phyloP scores from a whole-genome alignment of 2,113 vertebrate genomes.

The Pyxicephalus adspersus region DNA sequence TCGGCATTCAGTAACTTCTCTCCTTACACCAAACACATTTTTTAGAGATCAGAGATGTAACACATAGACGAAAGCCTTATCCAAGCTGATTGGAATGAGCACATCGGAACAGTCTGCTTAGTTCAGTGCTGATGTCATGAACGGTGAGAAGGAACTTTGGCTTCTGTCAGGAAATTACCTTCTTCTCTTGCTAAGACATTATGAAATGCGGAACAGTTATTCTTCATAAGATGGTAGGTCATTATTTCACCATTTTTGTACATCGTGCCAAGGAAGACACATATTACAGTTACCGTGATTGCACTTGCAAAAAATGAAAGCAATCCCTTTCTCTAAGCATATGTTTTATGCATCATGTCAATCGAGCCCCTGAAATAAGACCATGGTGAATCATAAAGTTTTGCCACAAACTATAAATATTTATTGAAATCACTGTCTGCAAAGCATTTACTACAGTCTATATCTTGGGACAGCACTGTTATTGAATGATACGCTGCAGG shows the following conservation, averaged over 20 bases:
- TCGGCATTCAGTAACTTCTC: not conserved
- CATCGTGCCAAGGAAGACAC: constrained; percentile 22
- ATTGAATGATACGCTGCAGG: constrained; percentile 70
- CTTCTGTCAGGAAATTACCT: constrained; percentile 42
- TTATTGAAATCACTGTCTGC: constrained; percentile 68
- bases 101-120: constrained; percentile 32
- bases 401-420: constrained; percentile 75
- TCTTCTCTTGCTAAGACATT: constrained; percentile 54
- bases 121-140: constrained; percentile 31
- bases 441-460: constrained; percentile 67
- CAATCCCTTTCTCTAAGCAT: constrained; percentile 57
- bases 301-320: constrained; percentile 8
- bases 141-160: not conserved
- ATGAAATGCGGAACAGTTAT: constrained; percentile 28
- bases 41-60: constrained; percentile 15
- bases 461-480: constrained; percentile 63
- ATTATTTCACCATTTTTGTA: constrained; percentile 24
- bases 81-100: constrained; percentile 36
- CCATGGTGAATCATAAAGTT: constrained; percentile 75
- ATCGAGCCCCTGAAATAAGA: constrained; percentile 73
- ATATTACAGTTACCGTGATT: constrained; percentile 13
- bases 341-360: constrained; percentile 61
- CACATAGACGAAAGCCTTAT: constrained; percentile 19
- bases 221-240: constrained; percentile 23
- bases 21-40: not conserved